Conservation (phyloP, 2,797 vertebrate genomes). For the Acanthurus tractus region DNA sequence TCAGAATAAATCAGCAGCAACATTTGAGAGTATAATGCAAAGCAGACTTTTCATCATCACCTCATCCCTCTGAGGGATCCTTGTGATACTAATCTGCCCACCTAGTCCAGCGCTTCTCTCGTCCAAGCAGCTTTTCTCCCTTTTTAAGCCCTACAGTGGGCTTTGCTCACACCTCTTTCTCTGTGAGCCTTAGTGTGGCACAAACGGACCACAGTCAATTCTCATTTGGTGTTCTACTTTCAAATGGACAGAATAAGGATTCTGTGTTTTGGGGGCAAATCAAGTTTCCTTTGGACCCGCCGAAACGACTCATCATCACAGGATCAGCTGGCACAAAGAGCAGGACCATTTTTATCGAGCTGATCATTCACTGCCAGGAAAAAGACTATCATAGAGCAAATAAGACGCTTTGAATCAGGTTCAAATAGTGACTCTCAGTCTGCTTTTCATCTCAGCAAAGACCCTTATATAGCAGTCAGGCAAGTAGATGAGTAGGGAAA, state of each 20-base stretch:
- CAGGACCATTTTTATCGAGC: constrained; percentile 63
- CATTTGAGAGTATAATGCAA: constrained; percentile 68
- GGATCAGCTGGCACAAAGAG: constrained; percentile 74
- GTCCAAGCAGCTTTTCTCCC: constrained; percentile 65
- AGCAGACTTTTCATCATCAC: constrained; percentile 71
- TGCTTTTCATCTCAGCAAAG: constrained; percentile 77
- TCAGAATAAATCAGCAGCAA: constrained; percentile 59
- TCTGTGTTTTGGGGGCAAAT: constrained; percentile 74
- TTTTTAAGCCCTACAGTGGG: constrained; percentile 56
- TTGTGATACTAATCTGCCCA: constrained; percentile 75
- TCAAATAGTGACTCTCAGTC: constrained; percentile 69
- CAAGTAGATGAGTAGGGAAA: constrained; percentile 58
- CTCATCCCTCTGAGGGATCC: constrained; percentile 72
- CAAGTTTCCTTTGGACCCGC: constrained; percentile 75
- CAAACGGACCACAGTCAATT: constrained; percentile 50
- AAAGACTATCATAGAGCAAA: constrained; percentile 76
- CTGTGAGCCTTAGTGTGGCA: constrained; percentile 48
- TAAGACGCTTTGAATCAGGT: constrained; percentile 70
- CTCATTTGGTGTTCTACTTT: constrained; percentile 59
- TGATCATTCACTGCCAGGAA: constrained; percentile 75
- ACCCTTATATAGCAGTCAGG: constrained; percentile 67
- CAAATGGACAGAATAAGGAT: constrained; percentile 66
- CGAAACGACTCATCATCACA: constrained; percentile 67
- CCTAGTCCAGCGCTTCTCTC: constrained; percentile 50
- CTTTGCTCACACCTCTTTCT: constrained; percentile 65